A percentile compares a stretch with the other conserved stretches of the same genome.
These are phyloP conservation scores for Ptychoptera contaminata DNA, from an alignment of 2,888 invertebrate genomes.

Conservation along the genomic window DNA sequence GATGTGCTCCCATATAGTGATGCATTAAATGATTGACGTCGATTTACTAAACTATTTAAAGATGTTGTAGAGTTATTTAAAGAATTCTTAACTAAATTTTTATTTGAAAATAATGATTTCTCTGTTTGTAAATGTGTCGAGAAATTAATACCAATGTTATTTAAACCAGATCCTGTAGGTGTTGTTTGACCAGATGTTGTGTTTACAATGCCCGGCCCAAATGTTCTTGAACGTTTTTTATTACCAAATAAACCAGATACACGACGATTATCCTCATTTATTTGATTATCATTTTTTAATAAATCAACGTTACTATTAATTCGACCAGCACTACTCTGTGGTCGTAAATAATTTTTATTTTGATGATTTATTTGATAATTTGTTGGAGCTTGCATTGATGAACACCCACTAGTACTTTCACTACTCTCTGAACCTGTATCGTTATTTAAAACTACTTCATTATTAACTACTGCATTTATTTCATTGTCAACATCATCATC, in stretches of 20 bases:
- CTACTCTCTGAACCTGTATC: constrained; percentile 20
- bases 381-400: constrained; percentile 5
- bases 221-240: constrained; percentile 12
- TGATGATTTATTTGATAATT: no score
- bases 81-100: constrained; percentile 15
- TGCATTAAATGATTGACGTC: constrained; percentile 25
- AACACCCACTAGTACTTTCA: constrained; percentile 14
- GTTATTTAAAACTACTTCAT: neutral
- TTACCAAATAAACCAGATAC: constrained; percentile 10
- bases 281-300: constrained; percentile 9
- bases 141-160: constrained; percentile 20
- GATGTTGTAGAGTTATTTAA: constrained; percentile 28
- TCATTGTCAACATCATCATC: constrained; percentile 8
- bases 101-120: constrained; percentile 25
- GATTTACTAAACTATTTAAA: constrained; percentile 21
- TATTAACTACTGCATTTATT: constrained; percentile 1
- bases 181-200: constrained; percentile 10
- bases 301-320: neutral
- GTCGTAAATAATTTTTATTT: constrained; percentile 2
- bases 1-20: constrained; percentile 30
- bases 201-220: constrained; percentile 10
- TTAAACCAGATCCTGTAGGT: constrained; percentile 13
- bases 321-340: constrained; percentile 1
- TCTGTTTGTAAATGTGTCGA: constrained; percentile 26
- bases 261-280: neutral